These are phyloP conservation scores for Pan troglodytes DNA, from an alignment of 2,113 vertebrate species.

Conservation along the genomic window DNA sequence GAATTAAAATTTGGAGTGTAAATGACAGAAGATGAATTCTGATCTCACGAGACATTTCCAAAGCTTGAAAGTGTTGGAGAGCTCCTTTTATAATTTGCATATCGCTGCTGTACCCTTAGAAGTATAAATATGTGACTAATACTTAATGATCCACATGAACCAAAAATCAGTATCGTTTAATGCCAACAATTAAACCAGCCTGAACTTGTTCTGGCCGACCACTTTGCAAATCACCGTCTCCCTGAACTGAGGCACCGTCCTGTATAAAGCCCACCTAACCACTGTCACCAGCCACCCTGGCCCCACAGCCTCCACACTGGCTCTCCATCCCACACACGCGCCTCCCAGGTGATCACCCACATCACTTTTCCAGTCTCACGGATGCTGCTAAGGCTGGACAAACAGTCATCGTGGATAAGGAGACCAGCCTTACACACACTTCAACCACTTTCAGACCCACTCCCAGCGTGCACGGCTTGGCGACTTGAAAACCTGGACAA, in stretches of 20 bases:
- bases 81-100: neutral
- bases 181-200: neutral
- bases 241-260: neutral
- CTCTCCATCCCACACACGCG: neutral
- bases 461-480: neutral
- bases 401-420: neutral
- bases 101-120: neutral
- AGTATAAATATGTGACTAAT: neutral
- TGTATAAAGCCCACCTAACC: neutral
- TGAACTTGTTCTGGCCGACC: neutral
- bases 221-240: neutral
- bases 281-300: neutral
- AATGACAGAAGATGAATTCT: neutral
- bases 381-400: neutral
- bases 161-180: neutral
- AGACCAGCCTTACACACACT: neutral
- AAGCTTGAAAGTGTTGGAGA: neutral
- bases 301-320: rapidly evolving
- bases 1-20: neutral
- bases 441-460: neutral
- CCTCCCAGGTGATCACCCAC: neutral
- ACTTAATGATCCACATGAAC: neutral
- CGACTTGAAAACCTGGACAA: neutral
- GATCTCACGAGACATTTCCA: neutral
- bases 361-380: neutral